Percentiles rank a stretch among this genome's conserved stretches.
phyloP scores from a whole-genome alignment of 2,113 vertebrate genomes.

The Cromileptes altivelis region DNA sequence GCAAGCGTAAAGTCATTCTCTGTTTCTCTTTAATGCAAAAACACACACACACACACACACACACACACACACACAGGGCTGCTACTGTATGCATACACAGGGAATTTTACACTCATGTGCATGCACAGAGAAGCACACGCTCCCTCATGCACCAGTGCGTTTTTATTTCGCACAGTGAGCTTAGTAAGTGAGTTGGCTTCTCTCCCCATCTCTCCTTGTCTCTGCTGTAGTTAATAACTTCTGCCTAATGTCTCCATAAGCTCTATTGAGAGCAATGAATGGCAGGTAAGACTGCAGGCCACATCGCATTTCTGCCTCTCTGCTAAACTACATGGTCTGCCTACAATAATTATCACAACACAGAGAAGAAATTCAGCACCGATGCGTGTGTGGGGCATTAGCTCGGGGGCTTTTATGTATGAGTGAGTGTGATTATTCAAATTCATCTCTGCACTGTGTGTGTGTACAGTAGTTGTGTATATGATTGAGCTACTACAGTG shows the following conservation, averaged over 20 bases:
- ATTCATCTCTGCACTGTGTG: conserved; percentile 33
- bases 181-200: conserved; percentile 47
- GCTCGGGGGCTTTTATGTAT: conserved; percentile 35
- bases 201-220: conserved; percentile 63
- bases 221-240: conserved; percentile 74
- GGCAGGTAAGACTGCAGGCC: conserved; percentile 69
- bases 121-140: conserved; percentile 6
- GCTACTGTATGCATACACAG: neutral
- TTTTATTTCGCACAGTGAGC: conserved; percentile 54
- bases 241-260: conserved; percentile 77
- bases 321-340: conserved; percentile 49
- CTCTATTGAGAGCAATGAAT: conserved; percentile 73
- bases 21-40: conserved; percentile 18
- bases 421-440: conserved; percentile 38
- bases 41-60: neutral
- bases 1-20: conserved; percentile 28
- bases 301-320: conserved; percentile 53
- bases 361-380: conserved; percentile 32
- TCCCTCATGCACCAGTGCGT: conserved; percentile 25
- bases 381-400: conserved; percentile 28
- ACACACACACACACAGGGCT: neutral
- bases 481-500: conserved; percentile 28
- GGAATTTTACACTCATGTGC: neutral
- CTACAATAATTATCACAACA: conserved; percentile 65
- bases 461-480: conserved; percentile 29